Base-by-base conservation (phyloP, 2,888 invertebrate genomes). In the Drosophila subsilvestris region DNA sequence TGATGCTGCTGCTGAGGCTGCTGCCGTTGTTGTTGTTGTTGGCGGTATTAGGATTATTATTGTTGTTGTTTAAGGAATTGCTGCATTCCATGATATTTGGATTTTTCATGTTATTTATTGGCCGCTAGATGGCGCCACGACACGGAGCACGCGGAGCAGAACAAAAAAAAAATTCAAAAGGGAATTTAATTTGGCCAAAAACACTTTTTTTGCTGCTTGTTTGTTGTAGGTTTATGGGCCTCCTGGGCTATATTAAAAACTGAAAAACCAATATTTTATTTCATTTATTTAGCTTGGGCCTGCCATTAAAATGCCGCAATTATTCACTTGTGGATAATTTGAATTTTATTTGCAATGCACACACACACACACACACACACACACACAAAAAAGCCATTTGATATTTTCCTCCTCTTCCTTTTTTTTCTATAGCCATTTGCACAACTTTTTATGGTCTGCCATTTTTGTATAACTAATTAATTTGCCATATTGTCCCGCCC, bases 91-190 rank as follows among this genome's bases (percentile, higher is more conserved):
- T 80, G 75, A 86, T 86, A 84, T 84, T 90, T 74, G 80, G 83
- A 83, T 88, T 90, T 90, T 90, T 90, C 90, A 90, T 90, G 78
- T 66, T 80, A 87, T 85, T 87, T 87, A 80, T 76, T 72, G 65
- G 70, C 66, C 86, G 79, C 79, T 84, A 81, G 81, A 69, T 84
- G 84, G 86, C 84, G 83, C 86, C 79, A 70, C 72, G 43, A 63
- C 68, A 67, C 63, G 50, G 57, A 37, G 32, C 57, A 42, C 56
- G 43, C 57, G 17, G n/a, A n/a, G n/a, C n/a, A n/a, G n/a, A 27
- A 22, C 22, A 22, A 22, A 22, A 20, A 25, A 22, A 8, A 20
- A 42, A 18, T 45, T 20, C 48, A 32, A 18, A 45, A 14, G 37
- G n/a, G n/a, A n/a, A n/a, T n/a, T n/a, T n/a, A n/a, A n/a, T n/a